Evolutionary conservation across 1,140 invertebrate species (phyloP), one percentile per base, ranked within the genome.

Genomic region (Diorhabda carinulata): DNA sequence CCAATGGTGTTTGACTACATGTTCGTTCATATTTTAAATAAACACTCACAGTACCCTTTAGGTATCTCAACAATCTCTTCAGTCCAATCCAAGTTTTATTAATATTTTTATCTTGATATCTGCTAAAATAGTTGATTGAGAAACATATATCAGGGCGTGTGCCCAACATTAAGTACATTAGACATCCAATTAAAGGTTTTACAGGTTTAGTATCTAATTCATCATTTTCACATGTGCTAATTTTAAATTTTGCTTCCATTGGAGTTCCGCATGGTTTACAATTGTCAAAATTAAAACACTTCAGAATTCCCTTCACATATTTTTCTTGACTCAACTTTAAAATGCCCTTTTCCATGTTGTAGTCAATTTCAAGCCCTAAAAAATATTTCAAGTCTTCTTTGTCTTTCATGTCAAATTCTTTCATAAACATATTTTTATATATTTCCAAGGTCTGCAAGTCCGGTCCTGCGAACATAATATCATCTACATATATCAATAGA

Each of bases 131-230:
- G 10, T 62, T 68, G 5, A 68, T 44, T 44, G 60, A 9, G 41
- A 43, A 61, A 68, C 66, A 4, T 43, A 68, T 59, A 52, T 62
- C 66, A 44, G 66, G 59, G 9, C 66, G 43, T 5, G 66, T 43
- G 8, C 41, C 43, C 41, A 68, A 52, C 66, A 68, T 68, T 5
- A 68, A 45, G 42, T 68, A 68, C 58, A 68, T 68, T 40, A 68
- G n/a, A 52, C 58, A 68, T 3, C 59, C 66, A 61, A 62, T 43
- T 41, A 68, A 61, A 62, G 62, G 2, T 62, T 45, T 61, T 5
- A 61, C 66, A 9, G 60, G 66, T 65, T 9, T 43, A 7, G 6
- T 61, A 62, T 61, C 52, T 67, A 5, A 7, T 42, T 43, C 5
- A 57, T 25, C n/a, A 57, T n/a, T 8, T 10, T n/a, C 57, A 57